Evolutionary conservation across 2,113 vertebrate species (phyloP), one percentile per base, ranked within the genome.

Genomic region (Myotis lucifugus): DNA sequence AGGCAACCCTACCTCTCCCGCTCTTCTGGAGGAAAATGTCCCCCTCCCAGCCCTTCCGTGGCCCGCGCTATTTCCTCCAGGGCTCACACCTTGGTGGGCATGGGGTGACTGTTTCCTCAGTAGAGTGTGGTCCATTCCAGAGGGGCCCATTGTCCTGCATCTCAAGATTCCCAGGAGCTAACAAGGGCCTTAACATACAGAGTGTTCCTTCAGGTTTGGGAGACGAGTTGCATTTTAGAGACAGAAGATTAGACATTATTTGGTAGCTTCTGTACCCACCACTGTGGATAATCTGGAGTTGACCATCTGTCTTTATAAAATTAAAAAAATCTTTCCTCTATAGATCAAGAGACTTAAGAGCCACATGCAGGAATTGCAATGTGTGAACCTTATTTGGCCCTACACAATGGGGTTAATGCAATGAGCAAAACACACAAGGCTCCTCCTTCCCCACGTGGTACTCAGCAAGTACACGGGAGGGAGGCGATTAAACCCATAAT

Each of bases 241-340:
- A 59, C 9, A 78, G 32, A 64, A 59, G 74, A 61, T 72, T 6
- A 88, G 46, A 18, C 27, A 21, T 42, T 72, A 1, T 50, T 61
- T 70, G 56, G 12, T 56, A 40, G 90, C 85, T 96, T 97, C 48
- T 84, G 3, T 85, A 29, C 73, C 37, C 8, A 61, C n/a, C 27
- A 23, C 21, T 59, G 4, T 12, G 8, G 18, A 19, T 29, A 34
- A 72, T 59, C 29, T 56, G 61, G 40, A 85, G 52, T 73, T 34
- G 61, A 25, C 40, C 3, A 61, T 34, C 14, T 50, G 34, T 73
- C 54, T 84, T 86, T 52, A 78, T 27, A 50, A 77, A 37, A 56
- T 94, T 48, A 70, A 88, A 70, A 70, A 78, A 73, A 32, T 78
- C 52, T 37, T 67, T 87, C 46, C 25, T 1, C 15, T 72, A 18